These are phyloP conservation scores for Corythornis vintsioides DNA, from an alignment of 2,113 vertebrate species.

Conservation along the genomic window DNA sequence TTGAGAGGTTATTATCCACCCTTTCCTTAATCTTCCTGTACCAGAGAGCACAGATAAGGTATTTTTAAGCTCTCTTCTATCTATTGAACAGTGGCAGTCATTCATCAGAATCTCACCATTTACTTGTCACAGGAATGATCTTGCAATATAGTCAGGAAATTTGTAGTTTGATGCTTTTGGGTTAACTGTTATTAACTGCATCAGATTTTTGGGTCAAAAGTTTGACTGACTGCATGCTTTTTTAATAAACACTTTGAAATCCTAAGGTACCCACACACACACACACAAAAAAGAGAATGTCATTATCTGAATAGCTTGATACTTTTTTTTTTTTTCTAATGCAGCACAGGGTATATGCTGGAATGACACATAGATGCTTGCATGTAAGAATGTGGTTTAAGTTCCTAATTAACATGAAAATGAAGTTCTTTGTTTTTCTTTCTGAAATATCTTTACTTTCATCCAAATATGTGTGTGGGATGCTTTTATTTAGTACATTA, in stretches of 20 bases:
- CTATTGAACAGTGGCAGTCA: constrained; percentile 18
- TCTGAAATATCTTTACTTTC: neutral
- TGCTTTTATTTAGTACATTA: neutral
- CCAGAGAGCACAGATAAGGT: constrained; percentile 1
- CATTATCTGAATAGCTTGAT: constrained; percentile 2
- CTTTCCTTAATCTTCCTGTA: constrained; percentile 44
- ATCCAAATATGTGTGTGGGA: neutral
- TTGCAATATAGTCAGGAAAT: constrained; percentile 20
- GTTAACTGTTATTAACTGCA: constrained; percentile 55
- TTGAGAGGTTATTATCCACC: constrained; percentile 47
- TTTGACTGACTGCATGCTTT: constrained; percentile 6
- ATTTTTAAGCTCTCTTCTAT: neutral
- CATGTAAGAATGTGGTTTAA: neutral
- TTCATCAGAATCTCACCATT: constrained; percentile 46
- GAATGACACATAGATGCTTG: neutral
- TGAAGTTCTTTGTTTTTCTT: neutral
- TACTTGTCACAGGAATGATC: constrained; percentile 39
- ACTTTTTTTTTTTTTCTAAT: neutral
- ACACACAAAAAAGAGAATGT: neutral
- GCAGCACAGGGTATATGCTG: neutral
- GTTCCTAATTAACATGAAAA: neutral
- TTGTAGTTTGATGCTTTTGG: neutral
- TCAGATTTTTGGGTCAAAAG: constrained; percentile 29
- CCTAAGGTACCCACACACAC: neutral
- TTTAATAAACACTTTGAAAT: constrained; percentile 24